Base-by-base conservation (phyloP, 2,888 invertebrate genomes). In the Autographa gamma region DNA sequence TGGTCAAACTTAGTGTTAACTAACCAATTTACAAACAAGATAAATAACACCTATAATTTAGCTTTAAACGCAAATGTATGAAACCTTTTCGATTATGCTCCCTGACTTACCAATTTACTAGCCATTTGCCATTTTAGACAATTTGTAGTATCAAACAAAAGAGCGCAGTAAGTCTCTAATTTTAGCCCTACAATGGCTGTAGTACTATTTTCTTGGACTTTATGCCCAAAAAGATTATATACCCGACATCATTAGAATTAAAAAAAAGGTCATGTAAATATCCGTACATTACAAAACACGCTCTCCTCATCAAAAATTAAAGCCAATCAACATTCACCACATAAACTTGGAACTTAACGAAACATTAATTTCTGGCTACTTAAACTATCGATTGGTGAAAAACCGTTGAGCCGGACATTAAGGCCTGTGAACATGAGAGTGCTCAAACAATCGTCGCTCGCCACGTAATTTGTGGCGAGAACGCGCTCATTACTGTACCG, bases 391-490 rank as follows among this genome's bases (percentile, higher is more conserved):
- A 59, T 32, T n/a, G 14, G 16, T 32, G 0, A 66, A 43, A 65
- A 60, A 32, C 54, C 34, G 56, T 58, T 31, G 5, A 32, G 41
- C 71, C 56, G 72, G 52, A 71, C 59, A 77, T 79, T 68, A 75
- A 71, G 79, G 58, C 41, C 65, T 19, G 67, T 60, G 60, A 65
- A 74, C 78, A 64, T 60, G 56, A 56, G 38, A 66, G 62, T 66
- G 63, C 67, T 58, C 25, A 58, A 61, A 77, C 71, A 70, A 70
- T 60, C 66, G 74, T 11, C 65, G 78, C 71, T 79, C 83, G 66
- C 70, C 84, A 77, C 82, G 79, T 84, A 79, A 81, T 84, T 81
- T 80, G 81, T 72, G 76, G 77, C 63, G 59, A 65, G 68, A 60
- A 62, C 73, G 68, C 72, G 63, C 73, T 80, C 82, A 85, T 85